Evolutionary conservation across 2,797 vertebrate genomes (phyloP).

Genomic region (Mallotus villosus): DNA sequence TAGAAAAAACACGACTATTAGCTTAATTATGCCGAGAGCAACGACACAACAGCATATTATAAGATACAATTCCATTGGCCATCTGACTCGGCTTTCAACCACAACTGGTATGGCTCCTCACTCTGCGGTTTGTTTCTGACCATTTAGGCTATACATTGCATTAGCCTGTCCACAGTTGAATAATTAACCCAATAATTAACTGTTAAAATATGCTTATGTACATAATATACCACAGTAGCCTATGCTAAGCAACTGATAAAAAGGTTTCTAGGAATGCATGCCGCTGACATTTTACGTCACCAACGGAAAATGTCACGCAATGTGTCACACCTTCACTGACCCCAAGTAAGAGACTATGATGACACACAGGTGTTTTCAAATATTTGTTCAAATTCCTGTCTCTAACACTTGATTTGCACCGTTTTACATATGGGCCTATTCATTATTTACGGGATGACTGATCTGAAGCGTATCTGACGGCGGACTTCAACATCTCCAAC

Average conservation of each 20-base stretch:
- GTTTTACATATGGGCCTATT: conserved; percentile 25
- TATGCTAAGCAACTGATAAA: too few relatives aligned
- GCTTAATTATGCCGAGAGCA: conserved; percentile 42
- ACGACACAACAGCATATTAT: conserved; percentile 40
- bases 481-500: conserved; percentile 30
- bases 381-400: too few relatives aligned
- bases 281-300: too few relatives aligned
- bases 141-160: background rate
- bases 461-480: conserved; percentile 3
- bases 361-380: background rate
- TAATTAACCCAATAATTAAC: background rate
- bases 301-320: background rate
- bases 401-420: too few relatives aligned
- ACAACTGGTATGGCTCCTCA: conserved; percentile 8
- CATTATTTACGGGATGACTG: conserved; percentile 55
- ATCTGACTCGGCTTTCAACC: conserved; percentile 26
- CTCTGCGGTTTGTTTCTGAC: conserved; percentile 8
- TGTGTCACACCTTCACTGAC: background rate
- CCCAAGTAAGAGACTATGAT: background rate
- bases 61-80: conserved; percentile 46
- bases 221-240: too few relatives aligned
- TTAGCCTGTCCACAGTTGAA: background rate
- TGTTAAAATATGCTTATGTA: background rate
- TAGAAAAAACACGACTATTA: conserved; percentile 45
- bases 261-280: too few relatives aligned